These are phyloP conservation scores for Arrhamphus sclerolepis DNA, from an alignment of 2,797 vertebrate species.

Conservation along the genomic window DNA sequence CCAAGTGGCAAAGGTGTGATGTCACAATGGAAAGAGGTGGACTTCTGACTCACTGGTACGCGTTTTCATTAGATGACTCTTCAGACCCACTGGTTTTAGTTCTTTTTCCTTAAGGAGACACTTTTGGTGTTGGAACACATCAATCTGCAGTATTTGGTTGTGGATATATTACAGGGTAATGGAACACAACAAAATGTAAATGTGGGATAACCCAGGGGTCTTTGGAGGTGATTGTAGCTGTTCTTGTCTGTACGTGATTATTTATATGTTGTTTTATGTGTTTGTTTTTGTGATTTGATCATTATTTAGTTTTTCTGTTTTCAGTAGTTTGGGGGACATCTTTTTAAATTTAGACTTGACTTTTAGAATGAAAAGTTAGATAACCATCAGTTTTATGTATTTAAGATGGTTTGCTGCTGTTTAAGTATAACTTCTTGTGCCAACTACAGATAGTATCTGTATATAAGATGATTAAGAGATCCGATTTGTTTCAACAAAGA, in stretches of 20 bases:
- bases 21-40: no score
- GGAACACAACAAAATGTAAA: background rate
- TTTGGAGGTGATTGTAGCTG: slow-evolving; percentile 2
- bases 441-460: no score
- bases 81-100: no score
- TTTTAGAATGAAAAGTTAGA: no score
- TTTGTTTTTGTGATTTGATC: slow-evolving; percentile 22
- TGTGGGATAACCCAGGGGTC: slow-evolving; percentile 10
- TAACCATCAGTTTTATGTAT: background rate
- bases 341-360: background rate
- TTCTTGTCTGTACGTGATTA: slow-evolving; percentile 40
- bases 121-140: slow-evolving; percentile 12
- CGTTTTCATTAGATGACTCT: no score
- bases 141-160: slow-evolving; percentile 39
- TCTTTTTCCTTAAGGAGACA: no score
- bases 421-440: no score
- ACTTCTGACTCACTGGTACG: no score
- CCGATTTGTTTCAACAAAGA: no score
- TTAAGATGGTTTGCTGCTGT: slow-evolving; percentile 9
- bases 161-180: slow-evolving; percentile 7
- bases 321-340: no score
- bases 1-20: no score
- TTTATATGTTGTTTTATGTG: slow-evolving; percentile 44
- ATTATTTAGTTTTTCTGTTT: slow-evolving; percentile 12
- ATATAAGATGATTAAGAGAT: no score